These are phyloP conservation scores for Myanophis thanlyinensis DNA, from an alignment of 2,113 vertebrate genomes.

Conservation along the genomic window DNA sequence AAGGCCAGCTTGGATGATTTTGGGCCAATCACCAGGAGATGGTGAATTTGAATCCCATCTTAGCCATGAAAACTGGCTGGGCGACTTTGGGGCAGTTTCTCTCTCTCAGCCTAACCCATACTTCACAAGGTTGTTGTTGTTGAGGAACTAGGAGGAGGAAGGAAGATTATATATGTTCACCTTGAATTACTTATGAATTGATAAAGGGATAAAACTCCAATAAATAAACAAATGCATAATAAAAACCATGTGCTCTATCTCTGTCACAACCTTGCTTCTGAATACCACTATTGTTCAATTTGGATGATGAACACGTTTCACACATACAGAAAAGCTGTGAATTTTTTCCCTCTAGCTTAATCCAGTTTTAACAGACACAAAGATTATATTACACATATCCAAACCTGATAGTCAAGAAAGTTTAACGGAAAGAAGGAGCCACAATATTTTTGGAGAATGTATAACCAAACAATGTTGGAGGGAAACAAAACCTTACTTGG, in stretches of 20 bases:
- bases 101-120: not conserved
- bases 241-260: not conserved
- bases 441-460: not conserved
- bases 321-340: not conserved
- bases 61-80: not conserved
- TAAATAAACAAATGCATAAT: not conserved
- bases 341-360: not conserved
- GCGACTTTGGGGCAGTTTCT: not conserved
- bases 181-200: not conserved
- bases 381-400: not conserved
- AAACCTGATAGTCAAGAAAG: not conserved
- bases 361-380: not conserved
- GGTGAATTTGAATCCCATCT: not conserved
- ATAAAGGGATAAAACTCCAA: not conserved
- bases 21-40: not conserved
- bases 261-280: not conserved
- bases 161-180: not conserved
- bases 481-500: constrained; percentile 84
- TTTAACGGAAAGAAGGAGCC: not conserved
- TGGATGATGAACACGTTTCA: not conserved
- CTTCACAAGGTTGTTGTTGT: not conserved
- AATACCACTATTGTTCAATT: not conserved
- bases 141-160: not conserved
- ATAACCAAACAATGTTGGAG: not conserved
- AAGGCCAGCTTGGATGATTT: not conserved